Evolutionary conservation across 2,888 invertebrate genomes (phyloP), one percentile per base, ranked within the genome.

Genomic region (Colletes collaris): DNA sequence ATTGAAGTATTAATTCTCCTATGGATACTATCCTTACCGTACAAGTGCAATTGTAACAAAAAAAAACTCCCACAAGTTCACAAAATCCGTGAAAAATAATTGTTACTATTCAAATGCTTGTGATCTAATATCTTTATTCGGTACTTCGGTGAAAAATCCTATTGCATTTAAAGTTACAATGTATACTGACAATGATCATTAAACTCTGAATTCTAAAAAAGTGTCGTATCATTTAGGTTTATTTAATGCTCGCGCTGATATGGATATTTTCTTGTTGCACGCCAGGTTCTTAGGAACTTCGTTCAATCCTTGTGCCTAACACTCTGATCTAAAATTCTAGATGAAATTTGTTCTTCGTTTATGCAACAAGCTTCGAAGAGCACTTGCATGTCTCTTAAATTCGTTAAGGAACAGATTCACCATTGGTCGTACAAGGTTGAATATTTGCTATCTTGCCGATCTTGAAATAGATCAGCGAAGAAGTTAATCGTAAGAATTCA

Each of bases 231-330:
- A n/a, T 65, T 71, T 55, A 69, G 63, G 52, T 56, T 60, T 64
- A 13, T 75, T 55, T 40, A 65, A 76, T 75, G 63, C 66, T 72
- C 69, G 58, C 70, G 59, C 78, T 86, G 83, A 86, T 86, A 86
- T 86, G 86, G 75, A 83, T 83, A 72, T 79, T 79, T 76, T 49
- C 64, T 75, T 76, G 78, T 82, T 74, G 69, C 70, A 75, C 35
- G 60, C 53, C 76, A 74, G 70, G 66, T 46, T 69, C 58, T 73
- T 67, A 63, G 74, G 63, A 79, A 78, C 64, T 69, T 59, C 60
- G 52, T 58, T 46, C 37, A 11, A 37, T 55, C 50, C 3, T 44
- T 67, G 69, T 37, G 50, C 69, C 72, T 77, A 76, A 75, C 27
- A 73, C 55, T 64, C 70, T 74, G 62, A 16, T 52, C 65, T 69